Base-by-base conservation (phyloP, 2,113 vertebrate species). In the Zapus hudsonius region DNA sequence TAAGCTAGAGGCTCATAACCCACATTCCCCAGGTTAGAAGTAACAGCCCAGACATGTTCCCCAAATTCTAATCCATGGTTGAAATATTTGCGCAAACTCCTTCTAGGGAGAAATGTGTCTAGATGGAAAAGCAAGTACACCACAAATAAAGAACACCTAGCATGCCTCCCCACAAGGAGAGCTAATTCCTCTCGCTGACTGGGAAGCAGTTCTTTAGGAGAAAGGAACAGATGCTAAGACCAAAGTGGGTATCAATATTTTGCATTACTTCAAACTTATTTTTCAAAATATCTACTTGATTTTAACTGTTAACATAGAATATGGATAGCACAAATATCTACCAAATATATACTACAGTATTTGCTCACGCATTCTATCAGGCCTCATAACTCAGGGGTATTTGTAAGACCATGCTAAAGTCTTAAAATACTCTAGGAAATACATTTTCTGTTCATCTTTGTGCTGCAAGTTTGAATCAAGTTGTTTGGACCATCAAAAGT, bases 221-320 rank as follows among this genome's bases (percentile, higher is more conserved):
- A 44, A 15, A 40, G 27, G 78, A 4, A 86, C 23, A 9, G 4
- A 89, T 70, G 13, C 70, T 70, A 29, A 13, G 85, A 74, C 73
- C 69, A 78, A 94, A 47, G 11, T 31, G 15, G 44, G 27, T n/a
- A 72, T 66, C 36, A 19, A 83, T 40, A 36, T 36, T 47, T 17
- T 76, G 2, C 29, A 74, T 72, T 75, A 33, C 15, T 70, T 76
- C 59, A 38, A 63, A 70, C 25, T 29, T 44, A 74, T 84, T 90
- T 90, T 89, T 63, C 20, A 47, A 84, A 87, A 69, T 27, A 64
- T 19, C 33, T 36, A 59, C 31, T 66, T 78, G 63, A 80, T 89
- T 87, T 90, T 93, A 86, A 79, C 33, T 10, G 84, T 42, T 59
- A 87, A 75, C 2, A 79, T 10, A 80, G 23, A 87, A 42, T 79